phyloP scores from a whole-genome alignment of 2,888 invertebrate genomes.

The Heliconius ethilla region DNA sequence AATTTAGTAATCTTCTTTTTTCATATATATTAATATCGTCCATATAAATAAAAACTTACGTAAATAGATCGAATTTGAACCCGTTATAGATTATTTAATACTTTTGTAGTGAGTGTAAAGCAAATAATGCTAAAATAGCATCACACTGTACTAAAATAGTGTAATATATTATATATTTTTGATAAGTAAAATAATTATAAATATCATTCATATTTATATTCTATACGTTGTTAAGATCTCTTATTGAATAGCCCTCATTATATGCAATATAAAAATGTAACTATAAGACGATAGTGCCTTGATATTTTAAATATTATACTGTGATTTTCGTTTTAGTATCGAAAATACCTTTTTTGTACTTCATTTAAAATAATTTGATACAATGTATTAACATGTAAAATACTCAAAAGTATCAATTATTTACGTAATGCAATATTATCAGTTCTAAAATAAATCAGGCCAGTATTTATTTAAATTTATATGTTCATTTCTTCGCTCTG shows the following conservation, averaged over 20 bases:
- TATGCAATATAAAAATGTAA: constrained; percentile 45
- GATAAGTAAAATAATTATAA: neutral
- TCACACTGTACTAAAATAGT: neutral
- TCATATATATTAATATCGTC: neutral
- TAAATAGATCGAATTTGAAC: neutral
- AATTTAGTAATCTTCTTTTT: constrained; percentile 21
- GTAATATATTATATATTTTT: constrained; percentile 3
- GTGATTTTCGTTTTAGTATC: constrained; percentile 63
- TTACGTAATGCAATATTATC: neutral
- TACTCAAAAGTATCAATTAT: neutral
- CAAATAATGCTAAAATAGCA: too few relatives aligned
- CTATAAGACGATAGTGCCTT: constrained; percentile 49
- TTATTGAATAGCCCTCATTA: constrained; percentile 8
- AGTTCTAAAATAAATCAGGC: too few relatives aligned
- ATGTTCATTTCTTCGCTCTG: too few relatives aligned
- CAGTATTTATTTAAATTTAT: too few relatives aligned
- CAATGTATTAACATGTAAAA: neutral
- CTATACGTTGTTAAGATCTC: constrained; percentile 31
- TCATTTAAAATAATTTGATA: constrained; percentile 45
- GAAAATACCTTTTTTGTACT: constrained; percentile 47
- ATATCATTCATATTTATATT: constrained; percentile 32
- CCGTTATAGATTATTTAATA: neutral
- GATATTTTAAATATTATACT: constrained; percentile 53
- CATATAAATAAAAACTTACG: neutral
- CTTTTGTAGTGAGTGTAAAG: neutral